Base-by-base conservation (phyloP, 2,888 invertebrate species). In the Dimorphilus gyrociliatus region DNA sequence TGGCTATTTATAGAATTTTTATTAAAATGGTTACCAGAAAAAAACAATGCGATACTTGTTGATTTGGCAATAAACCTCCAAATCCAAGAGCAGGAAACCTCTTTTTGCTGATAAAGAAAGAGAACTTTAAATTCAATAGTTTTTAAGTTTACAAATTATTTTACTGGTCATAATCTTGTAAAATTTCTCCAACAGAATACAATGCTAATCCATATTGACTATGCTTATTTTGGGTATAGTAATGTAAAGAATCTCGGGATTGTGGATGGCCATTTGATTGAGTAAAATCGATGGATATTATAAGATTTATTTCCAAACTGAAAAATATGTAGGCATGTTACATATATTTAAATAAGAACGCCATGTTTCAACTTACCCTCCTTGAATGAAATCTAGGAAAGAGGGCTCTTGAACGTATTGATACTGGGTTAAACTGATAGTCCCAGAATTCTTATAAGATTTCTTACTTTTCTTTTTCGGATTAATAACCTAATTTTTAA, bases 341-440 rank as follows among this genome's bases (percentile, higher is more conserved):
- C n/a, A n/a, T n/a, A n/a, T n/a, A n/a, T n/a, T n/a, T n/a, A n/a
- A n/a, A n/a, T n/a, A n/a, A n/a, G n/a, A n/a, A n/a, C n/a, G n/a
- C n/a, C n/a, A n/a, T n/a, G n/a, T n/a, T n/a, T n/a, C n/a, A 12
- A 41, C 54, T 40, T 39, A 64, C 53, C 72, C 70, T 27, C 67
- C 69, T 38, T 65, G 60, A 25, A 72, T 63, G 47, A 67, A 72
- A 45, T 72, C 72, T 35, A 72, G 50, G 47, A 72, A 72, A 3
- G 69, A 61, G 35, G 51, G 47, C 32, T 21, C 21, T 21, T 21
- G 8, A 10, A 21, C n/a, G 8, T 21, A 21, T 8, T 10, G n/a
- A 21, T 10, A 21, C 21, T 21, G 21, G n/a, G 21, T 21, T 21
- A 21, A 21, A 34, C 44, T 41, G 42, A 59, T 55, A 37, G 47